Evolutionary conservation across 2,113 vertebrate species (phyloP).

Genomic region (Piaya cayana): DNA sequence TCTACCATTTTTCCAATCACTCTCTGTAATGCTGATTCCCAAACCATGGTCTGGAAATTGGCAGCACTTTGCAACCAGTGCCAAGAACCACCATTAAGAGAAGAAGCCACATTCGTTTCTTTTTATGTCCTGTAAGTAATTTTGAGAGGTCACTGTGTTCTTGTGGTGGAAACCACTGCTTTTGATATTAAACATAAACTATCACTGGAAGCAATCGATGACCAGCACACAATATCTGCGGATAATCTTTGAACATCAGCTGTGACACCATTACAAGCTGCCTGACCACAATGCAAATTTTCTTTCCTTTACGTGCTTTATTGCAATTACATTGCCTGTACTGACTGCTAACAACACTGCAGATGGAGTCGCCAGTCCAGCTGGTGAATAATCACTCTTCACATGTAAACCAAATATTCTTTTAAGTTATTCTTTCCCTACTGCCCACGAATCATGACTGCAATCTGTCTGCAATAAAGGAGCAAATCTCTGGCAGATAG

Average conservation of each 20-base stretch:
- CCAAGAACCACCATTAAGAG: not conserved
- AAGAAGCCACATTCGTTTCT: not conserved
- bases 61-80: not conserved
- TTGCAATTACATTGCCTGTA: not conserved
- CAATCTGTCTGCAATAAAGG: not conserved
- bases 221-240: not conserved
- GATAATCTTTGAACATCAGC: not conserved
- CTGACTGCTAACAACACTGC: not conserved
- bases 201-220: not conserved
- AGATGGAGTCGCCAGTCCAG: not conserved
- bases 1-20: not conserved
- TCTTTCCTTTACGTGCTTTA: not conserved
- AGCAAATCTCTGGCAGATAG: not conserved
- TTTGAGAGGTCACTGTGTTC: not conserved
- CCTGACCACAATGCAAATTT: not conserved
- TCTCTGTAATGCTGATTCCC: not conserved
- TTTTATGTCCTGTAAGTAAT: not conserved
- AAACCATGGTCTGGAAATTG: not conserved
- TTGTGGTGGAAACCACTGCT: not conserved
- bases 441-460: not conserved
- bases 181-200: slow-evolving; percentile 4
- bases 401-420: not conserved
- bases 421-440: not conserved
- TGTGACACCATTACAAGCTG: not conserved
- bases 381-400: not conserved